Percentiles rank a stretch among this genome's conserved stretches.
Evolutionary conservation across 92 coral and sea anemone species (phyloP).

Genomic region (Zoanthus sansibaricus): DNA sequence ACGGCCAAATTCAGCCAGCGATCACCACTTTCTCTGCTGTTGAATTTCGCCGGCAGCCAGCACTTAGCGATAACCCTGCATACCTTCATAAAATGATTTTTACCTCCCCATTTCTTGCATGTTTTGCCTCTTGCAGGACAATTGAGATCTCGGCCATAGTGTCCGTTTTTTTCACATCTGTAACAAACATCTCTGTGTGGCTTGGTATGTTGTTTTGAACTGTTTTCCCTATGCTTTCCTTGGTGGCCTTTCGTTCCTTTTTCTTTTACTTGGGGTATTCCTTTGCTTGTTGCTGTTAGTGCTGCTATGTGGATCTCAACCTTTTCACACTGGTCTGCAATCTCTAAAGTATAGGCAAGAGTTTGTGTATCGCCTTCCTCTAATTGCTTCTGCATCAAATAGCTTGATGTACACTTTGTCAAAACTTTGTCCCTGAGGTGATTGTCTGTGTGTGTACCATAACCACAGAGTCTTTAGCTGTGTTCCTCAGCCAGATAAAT

Average conservation of each 20-base stretch:
- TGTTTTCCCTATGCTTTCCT: background rate
- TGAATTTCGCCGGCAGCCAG: no score
- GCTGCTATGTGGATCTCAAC: background rate
- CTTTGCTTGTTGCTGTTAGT: background rate
- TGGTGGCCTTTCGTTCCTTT: background rate
- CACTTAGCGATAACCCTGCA: background rate
- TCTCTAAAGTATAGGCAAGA: background rate
- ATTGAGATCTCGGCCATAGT: constrained; percentile 49
- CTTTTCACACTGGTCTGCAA: background rate
- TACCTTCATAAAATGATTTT: background rate
- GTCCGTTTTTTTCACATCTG: constrained; percentile 59
- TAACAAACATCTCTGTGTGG: background rate
- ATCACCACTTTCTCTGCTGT: no score
- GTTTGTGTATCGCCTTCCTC: background rate
- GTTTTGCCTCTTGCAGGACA: constrained; percentile 67
- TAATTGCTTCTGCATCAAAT: background rate
- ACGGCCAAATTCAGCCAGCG: no score
- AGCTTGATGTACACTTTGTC: background rate
- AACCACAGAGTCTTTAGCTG: no score
- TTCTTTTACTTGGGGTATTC: background rate
- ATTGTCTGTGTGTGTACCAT: no score
- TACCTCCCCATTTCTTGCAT: background rate
- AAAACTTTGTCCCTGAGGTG: no score
- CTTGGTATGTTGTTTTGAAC: background rate
- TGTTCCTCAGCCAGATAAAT: no score